Evolutionary conservation across 2,888 invertebrate genomes (phyloP).

Genomic region (Seira ritae): DNA sequence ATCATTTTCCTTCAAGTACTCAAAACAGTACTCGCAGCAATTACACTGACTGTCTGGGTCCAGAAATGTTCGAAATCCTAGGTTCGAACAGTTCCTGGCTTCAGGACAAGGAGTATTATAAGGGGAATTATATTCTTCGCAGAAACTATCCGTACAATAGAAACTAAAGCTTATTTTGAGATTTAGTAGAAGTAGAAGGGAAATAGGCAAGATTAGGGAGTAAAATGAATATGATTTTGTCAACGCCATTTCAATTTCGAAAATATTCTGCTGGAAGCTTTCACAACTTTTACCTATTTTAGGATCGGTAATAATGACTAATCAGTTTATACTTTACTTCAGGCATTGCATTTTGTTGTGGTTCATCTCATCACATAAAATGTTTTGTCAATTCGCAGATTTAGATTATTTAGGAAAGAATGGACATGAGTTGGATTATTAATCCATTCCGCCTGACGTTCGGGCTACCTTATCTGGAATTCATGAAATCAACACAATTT

Average conservation of each 20-base stretch:
- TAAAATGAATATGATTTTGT: neutral
- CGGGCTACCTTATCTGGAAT: too few species aligned
- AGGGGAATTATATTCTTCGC: constrained; percentile 43
- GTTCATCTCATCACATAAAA: too few species aligned
- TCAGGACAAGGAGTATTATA: constrained; percentile 52
- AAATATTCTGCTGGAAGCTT: neutral
- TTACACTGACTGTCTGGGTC: constrained; percentile 68
- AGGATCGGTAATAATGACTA: neutral
- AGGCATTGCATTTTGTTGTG: too few species aligned
- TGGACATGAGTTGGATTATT: too few species aligned
- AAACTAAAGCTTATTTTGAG: constrained; percentile 6
- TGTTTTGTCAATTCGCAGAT: too few species aligned
- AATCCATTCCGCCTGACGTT: too few species aligned
- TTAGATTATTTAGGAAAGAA: too few species aligned
- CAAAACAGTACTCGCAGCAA: constrained; percentile 71
- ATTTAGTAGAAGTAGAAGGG: neutral
- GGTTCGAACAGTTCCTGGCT: constrained; percentile 63
- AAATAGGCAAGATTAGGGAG: neutral
- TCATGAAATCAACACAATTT: too few species aligned
- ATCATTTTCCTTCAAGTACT: constrained; percentile 66
- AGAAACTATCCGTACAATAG: constrained; percentile 58
- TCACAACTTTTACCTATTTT: neutral
- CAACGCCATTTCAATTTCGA: neutral
- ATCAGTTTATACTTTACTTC: too few species aligned
- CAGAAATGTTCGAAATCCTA: constrained; percentile 66